These are phyloP conservation scores for Drosophila navojoa DNA, from an alignment of 1,140 invertebrate species.

Conservation along the genomic window DNA sequence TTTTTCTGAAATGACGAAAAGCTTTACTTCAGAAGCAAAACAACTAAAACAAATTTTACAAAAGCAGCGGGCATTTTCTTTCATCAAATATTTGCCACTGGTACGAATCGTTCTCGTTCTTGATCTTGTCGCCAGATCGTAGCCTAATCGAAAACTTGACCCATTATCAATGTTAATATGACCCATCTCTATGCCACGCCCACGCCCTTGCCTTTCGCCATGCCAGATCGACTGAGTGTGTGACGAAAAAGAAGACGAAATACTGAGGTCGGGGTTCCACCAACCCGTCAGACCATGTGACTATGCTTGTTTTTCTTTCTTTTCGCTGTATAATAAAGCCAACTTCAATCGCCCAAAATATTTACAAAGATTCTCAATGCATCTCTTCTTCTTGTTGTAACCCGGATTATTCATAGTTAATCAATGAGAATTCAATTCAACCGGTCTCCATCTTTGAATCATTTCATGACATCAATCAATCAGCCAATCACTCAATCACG, in stretches of 20 bases:
- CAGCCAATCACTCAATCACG: too few species aligned
- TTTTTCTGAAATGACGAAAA: constrained; percentile 68
- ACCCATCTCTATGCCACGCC: constrained; percentile 26
- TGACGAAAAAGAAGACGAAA: constrained; percentile 53
- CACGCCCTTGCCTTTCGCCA: neutral
- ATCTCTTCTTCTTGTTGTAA: too few species aligned
- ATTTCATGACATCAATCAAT: constrained; percentile 26
- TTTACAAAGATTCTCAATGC: too few species aligned
- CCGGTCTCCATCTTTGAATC: constrained; percentile 4
- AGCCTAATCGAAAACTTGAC: neutral
- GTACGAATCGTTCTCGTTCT: constrained; percentile 20
- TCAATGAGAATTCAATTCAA: constrained; percentile 4
- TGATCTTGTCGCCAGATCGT: constrained; percentile 10
- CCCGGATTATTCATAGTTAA: neutral
- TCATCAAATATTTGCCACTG: constrained; percentile 19
- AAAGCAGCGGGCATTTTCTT: constrained; percentile 24
- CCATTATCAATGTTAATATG: constrained; percentile 10
- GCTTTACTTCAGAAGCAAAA: constrained; percentile 65
- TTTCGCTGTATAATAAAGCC: constrained; percentile 63
- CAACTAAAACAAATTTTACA: constrained; percentile 49
- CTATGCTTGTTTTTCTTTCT: constrained; percentile 34
- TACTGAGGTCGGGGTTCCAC: neutral
- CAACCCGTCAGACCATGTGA: too few species aligned
- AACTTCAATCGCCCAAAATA: constrained; percentile 5
- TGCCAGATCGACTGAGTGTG: constrained; percentile 11